Conservation (phyloP, 2,888 invertebrate species). For the Sarcophaga variegata region DNA sequence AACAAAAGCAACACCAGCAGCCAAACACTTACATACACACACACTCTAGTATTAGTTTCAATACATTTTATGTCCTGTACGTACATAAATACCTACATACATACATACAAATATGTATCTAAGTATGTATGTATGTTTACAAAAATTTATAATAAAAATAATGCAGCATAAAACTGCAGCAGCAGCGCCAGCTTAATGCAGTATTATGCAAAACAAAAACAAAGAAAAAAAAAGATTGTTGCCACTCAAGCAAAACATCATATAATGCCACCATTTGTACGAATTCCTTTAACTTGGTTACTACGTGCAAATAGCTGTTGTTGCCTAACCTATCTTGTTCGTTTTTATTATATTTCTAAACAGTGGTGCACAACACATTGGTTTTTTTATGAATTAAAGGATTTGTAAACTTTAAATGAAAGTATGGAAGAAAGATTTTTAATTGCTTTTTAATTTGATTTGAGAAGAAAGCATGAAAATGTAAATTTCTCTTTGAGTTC, state of each 20-base stretch:
- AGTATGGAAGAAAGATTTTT: too few relatives aligned
- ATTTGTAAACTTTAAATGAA: too few relatives aligned
- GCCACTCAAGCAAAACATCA: slow-evolving; percentile 65
- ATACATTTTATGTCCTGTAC: too few relatives aligned
- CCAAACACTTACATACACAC: slow-evolving; percentile 28
- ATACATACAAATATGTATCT: too few relatives aligned
- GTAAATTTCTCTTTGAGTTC: too few relatives aligned
- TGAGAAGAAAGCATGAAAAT: too few relatives aligned
- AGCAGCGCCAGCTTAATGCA: slow-evolving; percentile 59
- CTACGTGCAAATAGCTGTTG: slow-evolving; percentile 39
- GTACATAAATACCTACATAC: too few relatives aligned
- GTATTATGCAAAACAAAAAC: slow-evolving; percentile 51
- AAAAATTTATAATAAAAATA: slow-evolving; percentile 57
- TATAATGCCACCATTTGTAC: slow-evolving; percentile 55
- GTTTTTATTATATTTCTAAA: neutral
- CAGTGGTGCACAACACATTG: slow-evolving; percentile 8
- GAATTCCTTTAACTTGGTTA: slow-evolving; percentile 32
- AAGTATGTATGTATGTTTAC: neutral
- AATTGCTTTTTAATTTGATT: too few relatives aligned
- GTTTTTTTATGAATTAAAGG: too few relatives aligned
- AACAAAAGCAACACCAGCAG: slow-evolving; percentile 18
- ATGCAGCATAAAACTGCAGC: slow-evolving; percentile 53
- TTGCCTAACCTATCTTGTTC: neutral
- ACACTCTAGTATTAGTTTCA: neutral
- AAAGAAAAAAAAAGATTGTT: slow-evolving; percentile 24